phyloP scores from a whole-genome alignment of 2,888 invertebrate species.

The Psylliodes chrysocephalus region DNA sequence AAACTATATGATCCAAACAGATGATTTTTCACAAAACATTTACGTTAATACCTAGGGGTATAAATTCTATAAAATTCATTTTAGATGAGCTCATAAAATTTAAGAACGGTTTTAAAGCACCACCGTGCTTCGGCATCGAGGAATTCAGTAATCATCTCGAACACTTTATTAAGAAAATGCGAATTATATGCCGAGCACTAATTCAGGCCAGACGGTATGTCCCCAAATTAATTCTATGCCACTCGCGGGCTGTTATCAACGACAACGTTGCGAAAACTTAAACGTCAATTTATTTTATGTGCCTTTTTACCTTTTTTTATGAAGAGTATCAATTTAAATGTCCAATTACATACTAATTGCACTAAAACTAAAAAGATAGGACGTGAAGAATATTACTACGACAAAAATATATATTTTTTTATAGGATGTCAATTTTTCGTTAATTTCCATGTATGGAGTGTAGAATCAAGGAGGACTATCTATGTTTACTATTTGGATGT shows the following conservation, averaged over 20 bases:
- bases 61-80: slow-evolving; percentile 4
- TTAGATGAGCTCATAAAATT: slow-evolving; percentile 12
- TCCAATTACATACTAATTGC: no score
- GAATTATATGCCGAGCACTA: slow-evolving; percentile 34
- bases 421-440: no score
- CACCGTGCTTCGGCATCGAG: slow-evolving; percentile 15
- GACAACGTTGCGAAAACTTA: slow-evolving; percentile 31
- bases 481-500: no score
- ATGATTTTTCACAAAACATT: neutral
- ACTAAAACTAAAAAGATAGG: no score
- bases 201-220: slow-evolving; percentile 33
- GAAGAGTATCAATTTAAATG: no score
- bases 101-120: slow-evolving; percentile 2
- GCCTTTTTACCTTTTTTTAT: slow-evolving; percentile 20
- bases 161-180: slow-evolving; percentile 36
- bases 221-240: slow-evolving; percentile 32
- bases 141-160: slow-evolving; percentile 39
- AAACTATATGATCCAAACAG: no score
- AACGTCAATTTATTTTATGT: slow-evolving; percentile 37
- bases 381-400: no score
- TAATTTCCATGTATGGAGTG: no score
- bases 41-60: neutral
- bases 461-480: no score
- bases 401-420: no score
- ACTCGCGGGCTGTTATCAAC: slow-evolving; percentile 32